These are phyloP conservation scores for Xenus cinereus DNA, from an alignment of 2,113 vertebrate genomes.

Conservation along the genomic window DNA sequence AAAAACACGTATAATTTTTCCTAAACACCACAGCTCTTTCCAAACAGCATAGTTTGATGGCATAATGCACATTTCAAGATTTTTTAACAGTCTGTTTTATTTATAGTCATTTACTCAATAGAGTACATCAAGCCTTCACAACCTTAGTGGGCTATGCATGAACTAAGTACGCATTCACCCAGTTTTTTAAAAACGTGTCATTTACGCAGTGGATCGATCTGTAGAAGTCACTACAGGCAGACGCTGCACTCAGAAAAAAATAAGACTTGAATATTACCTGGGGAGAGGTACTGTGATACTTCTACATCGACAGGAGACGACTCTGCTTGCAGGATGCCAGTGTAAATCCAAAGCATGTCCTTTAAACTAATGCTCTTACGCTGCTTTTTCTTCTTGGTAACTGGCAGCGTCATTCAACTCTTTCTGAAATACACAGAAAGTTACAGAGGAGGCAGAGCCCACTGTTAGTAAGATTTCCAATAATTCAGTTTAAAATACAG, in stretches of 20 bases:
- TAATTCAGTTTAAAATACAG: neutral
- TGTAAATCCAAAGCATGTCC: neutral
- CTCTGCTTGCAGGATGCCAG: neutral
- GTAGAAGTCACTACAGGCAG: neutral
- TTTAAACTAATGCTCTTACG: neutral
- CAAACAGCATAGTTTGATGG: conserved; percentile 13
- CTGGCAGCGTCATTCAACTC: neutral
- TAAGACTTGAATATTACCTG: neutral
- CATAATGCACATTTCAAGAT: conserved; percentile 43
- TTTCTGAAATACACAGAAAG: neutral
- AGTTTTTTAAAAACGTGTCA: conserved; percentile 35
- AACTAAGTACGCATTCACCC: conserved; percentile 42
- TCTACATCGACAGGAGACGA: neutral
- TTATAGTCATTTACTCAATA: conserved; percentile 69
- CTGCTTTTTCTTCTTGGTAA: neutral
- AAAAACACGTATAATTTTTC: conserved; percentile 67
- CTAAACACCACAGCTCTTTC: conserved; percentile 59
- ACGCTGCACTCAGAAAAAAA: neutral
- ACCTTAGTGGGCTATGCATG: conserved; percentile 4
- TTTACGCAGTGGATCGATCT: neutral
- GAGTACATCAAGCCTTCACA: conserved; percentile 15
- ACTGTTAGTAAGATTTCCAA: neutral
- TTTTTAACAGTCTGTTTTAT: conserved; percentile 65
- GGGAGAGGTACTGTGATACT: neutral
- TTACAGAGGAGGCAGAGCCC: neutral